phyloP scores from a whole-genome alignment of 2,113 vertebrate species.

The Cisticola juncidis region DNA sequence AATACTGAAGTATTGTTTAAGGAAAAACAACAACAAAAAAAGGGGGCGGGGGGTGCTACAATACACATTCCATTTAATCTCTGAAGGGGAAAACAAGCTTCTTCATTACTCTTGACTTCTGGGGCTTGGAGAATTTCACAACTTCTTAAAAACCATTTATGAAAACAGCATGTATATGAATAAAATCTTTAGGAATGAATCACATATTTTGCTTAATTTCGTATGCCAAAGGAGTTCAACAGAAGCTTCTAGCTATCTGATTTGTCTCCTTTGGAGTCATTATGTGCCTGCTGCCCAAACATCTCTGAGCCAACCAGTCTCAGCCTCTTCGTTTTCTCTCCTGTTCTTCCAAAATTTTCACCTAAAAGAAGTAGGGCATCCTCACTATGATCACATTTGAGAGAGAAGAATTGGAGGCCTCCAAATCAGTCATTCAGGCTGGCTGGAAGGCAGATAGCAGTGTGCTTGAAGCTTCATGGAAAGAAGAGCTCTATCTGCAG shows the following conservation, averaged over 20 bases:
- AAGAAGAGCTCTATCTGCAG: not conserved
- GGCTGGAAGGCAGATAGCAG: not conserved
- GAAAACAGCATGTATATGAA: not conserved
- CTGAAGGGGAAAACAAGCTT: not conserved
- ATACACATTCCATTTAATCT: not conserved
- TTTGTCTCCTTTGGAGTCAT: not conserved
- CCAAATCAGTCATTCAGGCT: not conserved
- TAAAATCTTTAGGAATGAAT: not conserved
- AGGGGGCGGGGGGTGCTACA: not conserved
- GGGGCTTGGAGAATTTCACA: not conserved
- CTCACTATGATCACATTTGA: not conserved
- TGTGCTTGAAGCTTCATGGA: not conserved
- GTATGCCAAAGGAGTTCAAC: not conserved
- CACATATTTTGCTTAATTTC: not conserved
- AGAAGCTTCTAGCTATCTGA: not conserved
- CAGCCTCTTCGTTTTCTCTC: not conserved
- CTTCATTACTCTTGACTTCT: not conserved
- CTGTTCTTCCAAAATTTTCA: not conserved
- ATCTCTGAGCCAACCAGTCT: not conserved
- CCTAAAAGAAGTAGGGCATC: not conserved
- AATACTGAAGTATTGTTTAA: not conserved
- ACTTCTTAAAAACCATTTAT: not conserved
- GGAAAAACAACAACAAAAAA: not conserved
- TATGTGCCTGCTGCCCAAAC: not conserved
- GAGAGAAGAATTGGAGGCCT: not conserved